Evolutionary conservation across 2,888 invertebrate genomes (phyloP).

Genomic region (Aleiodes alternator): DNA sequence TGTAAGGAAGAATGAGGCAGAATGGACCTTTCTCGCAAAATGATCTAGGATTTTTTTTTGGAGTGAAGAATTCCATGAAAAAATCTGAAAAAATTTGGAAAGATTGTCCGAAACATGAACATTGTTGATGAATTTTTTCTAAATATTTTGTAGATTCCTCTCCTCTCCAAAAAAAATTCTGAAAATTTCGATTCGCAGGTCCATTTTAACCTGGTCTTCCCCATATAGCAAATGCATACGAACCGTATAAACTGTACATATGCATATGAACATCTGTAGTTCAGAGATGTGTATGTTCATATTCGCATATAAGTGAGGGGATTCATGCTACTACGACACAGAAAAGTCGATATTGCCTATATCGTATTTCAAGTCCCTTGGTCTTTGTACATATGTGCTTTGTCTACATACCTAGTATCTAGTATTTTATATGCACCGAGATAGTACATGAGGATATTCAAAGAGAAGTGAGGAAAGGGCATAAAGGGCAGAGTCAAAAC

Average conservation of each 20-base stretch:
- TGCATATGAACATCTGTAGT: conserved; percentile 35
- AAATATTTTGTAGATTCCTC: too few relatives aligned
- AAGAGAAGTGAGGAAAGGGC: conserved; percentile 5
- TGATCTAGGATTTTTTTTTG: too few relatives aligned
- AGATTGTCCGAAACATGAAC: too few relatives aligned
- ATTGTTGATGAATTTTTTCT: too few relatives aligned
- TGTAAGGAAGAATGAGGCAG: too few relatives aligned
- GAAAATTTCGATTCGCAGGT: too few relatives aligned
- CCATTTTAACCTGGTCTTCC: too few relatives aligned
- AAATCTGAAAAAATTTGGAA: too few relatives aligned
- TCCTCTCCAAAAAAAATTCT: too few relatives aligned
- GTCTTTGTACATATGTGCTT: conserved; percentile 19
- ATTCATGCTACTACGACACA: conserved; percentile 16
- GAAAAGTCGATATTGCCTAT: conserved; percentile 24
- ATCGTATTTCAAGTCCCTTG: conserved; percentile 33
- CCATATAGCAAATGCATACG: neutral
- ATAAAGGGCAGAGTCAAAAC: conserved; percentile 11
- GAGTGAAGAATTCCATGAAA: too few relatives aligned
- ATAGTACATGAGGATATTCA: conserved; percentile 19
- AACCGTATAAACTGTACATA: neutral
- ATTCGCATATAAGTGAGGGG: conserved; percentile 36
- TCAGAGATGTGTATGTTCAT: conserved; percentile 30
- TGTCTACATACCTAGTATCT: conserved; percentile 27
- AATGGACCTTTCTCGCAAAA: too few relatives aligned
- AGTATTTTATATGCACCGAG: conserved; percentile 11